Evolutionary conservation across 2,113 vertebrate genomes (phyloP), one percentile per base, ranked within the genome.

Genomic region (Piaya cayana): DNA sequence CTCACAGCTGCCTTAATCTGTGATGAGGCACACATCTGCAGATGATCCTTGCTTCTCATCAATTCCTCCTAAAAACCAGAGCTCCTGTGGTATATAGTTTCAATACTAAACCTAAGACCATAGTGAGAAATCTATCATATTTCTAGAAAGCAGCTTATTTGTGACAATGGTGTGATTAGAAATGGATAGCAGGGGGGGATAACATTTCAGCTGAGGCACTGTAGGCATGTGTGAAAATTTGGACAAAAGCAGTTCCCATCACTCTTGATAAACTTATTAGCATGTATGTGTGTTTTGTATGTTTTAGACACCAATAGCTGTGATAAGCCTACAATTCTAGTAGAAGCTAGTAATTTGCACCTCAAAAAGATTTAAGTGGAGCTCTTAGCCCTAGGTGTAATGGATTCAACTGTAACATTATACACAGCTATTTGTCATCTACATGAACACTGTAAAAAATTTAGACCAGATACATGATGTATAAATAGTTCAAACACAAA

Each of bases 21-120:
- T 74, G 42, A 70, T 12, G 5, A 62, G 49, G 21, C 21, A 58
- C 8, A 37, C 15, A 29, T 74, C 27, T 77, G 36, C 68, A 74
- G 49, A 25, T 4, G 4, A 9, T 53, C 27, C 74, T 81, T 67
- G 25, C 23, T 53, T 45, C 7, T 81, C 17, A 6, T 69, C 15
- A 53, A 11, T 25, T 88, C 32, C 36, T 74, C n/a, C 45, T 39
- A 45, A 42, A 55, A 81, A 88, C 27, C 13, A 37, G 3, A 50
- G 17, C 1, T 84, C 42, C 65, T 55, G 3, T 12, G 30, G 37
- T 39, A 16, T 8, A 11, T n/a, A 6, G 60, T 75, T 82, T 36
- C 36, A 25, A 27, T 22, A 60, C 19, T 9, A 18, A 70, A 59
- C 3, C 12, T 37, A 39, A 63, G 83, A 29, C 36, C 0, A 0